Conservation (phyloP, 2,888 invertebrate species). For the Phyto melanocephala region DNA sequence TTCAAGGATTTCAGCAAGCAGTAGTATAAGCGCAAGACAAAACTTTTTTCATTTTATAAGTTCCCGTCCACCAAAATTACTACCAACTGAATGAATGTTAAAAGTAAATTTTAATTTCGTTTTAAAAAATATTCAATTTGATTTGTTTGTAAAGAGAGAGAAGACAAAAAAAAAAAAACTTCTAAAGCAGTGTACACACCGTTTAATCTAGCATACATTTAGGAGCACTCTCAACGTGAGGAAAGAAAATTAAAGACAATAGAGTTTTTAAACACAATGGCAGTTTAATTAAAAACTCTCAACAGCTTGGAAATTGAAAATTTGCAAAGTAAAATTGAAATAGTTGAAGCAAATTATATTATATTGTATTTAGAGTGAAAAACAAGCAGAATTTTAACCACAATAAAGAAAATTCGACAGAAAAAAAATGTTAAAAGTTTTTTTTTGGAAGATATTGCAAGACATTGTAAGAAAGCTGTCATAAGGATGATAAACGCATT, state of each 20-base stretch:
- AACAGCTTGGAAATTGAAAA: slow-evolving; percentile 41
- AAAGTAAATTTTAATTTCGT: slow-evolving; percentile 53
- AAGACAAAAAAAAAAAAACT: neutral
- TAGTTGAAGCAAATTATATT: slow-evolving; percentile 38
- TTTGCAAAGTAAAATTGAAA: slow-evolving; percentile 33
- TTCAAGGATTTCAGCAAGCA: slow-evolving; percentile 36
- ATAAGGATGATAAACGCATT: too few species aligned
- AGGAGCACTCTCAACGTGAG: slow-evolving; percentile 17
- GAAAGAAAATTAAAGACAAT: slow-evolving; percentile 27
- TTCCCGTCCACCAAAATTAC: slow-evolving; percentile 20
- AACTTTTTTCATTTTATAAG: slow-evolving; percentile 23
- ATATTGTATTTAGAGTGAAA: neutral
- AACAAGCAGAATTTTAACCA: neutral
- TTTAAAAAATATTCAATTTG: slow-evolving; percentile 51
- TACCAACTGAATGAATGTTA: neutral
- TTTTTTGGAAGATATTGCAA: neutral
- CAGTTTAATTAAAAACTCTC: slow-evolving; percentile 58
- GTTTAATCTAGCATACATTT: slow-evolving; percentile 17
- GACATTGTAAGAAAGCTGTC: too few species aligned
- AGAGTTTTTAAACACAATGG: slow-evolving; percentile 45
- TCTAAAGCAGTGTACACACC: too few species aligned
- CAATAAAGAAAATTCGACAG: neutral
- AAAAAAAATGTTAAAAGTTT: neutral
- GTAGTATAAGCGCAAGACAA: neutral
- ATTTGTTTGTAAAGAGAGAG: slow-evolving; percentile 24